Evolutionary conservation across 2,888 invertebrate genomes (phyloP).

Genomic region (Listrodromus nycthemerus): DNA sequence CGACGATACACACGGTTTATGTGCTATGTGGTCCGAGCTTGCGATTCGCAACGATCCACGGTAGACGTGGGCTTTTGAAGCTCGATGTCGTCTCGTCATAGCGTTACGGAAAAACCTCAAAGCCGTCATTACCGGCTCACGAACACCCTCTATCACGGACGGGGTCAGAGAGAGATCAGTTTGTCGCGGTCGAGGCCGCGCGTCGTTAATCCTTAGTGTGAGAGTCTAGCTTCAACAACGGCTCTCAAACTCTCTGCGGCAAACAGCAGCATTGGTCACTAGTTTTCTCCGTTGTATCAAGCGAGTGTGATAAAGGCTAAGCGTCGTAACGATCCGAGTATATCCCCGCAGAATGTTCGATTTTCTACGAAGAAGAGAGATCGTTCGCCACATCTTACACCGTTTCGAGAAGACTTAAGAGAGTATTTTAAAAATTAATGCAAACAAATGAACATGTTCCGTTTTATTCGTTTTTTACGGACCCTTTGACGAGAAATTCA

Average conservation of each 20-base stretch:
- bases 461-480: no score
- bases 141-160: constrained; percentile 46
- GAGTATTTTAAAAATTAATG: not conserved
- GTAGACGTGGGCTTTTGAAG: constrained; percentile 54
- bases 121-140: constrained; percentile 61
- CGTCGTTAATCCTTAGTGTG: constrained; percentile 59
- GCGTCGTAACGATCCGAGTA: constrained; percentile 39
- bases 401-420: not conserved
- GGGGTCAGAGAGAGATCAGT: constrained; percentile 44
- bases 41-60: constrained; percentile 34
- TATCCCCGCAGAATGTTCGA: constrained; percentile 19
- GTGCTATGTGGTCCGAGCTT: constrained; percentile 27
- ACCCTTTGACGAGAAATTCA: not conserved
- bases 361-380: constrained; percentile 12
- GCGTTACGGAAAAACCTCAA: constrained; percentile 58
- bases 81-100: constrained; percentile 35
- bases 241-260: constrained; percentile 28
- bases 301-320: constrained; percentile 46
- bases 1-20: not conserved
- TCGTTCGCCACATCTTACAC: constrained; percentile 9
- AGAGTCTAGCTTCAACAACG: constrained; percentile 13
- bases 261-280: constrained; percentile 28
- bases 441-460: no score
- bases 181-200: constrained; percentile 60
- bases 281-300: constrained; percentile 28